These are phyloP conservation scores for Acanthochromis polyacanthus DNA, from an alignment of 2,113 vertebrate genomes.

Conservation along the genomic window DNA sequence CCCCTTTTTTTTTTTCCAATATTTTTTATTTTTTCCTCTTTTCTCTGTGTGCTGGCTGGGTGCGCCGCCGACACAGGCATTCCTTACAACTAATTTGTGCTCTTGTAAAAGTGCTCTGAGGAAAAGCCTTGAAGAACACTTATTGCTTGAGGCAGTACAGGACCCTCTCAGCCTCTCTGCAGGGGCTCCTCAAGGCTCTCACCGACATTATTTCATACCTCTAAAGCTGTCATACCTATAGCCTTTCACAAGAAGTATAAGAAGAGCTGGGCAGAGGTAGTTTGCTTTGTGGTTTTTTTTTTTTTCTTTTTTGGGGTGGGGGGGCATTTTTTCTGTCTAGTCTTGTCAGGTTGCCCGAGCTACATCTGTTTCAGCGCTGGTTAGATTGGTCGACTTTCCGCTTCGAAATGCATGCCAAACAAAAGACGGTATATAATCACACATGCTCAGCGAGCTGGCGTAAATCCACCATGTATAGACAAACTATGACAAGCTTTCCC, in stretches of 20 bases:
- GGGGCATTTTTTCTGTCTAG: background rate
- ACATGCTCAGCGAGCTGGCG: constrained; percentile 49
- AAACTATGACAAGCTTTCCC: constrained; percentile 53
- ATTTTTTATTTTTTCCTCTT: background rate
- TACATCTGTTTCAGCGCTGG: constrained; percentile 41
- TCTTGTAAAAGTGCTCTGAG: constrained; percentile 77
- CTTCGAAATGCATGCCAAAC: constrained; percentile 43
- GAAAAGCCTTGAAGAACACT: constrained; percentile 74
- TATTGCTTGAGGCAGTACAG: constrained; percentile 73
- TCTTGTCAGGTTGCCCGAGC: constrained; percentile 13
- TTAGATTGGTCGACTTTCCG: constrained; percentile 58
- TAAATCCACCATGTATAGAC: constrained; percentile 67
- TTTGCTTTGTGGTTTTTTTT: constrained; percentile 37
- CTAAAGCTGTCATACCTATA: constrained; percentile 68
- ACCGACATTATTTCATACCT: constrained; percentile 65
- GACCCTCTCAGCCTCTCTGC: constrained; percentile 73
- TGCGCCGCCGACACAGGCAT: constrained; percentile 33
- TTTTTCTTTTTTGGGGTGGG: no score
- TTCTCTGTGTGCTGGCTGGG: constrained; percentile 28
- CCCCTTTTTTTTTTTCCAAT: constrained; percentile 2
- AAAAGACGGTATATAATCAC: constrained; percentile 49
- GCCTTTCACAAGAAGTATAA: constrained; percentile 52
- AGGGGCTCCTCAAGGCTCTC: constrained; percentile 68
- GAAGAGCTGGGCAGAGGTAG: constrained; percentile 38
- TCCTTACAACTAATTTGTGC: constrained; percentile 75